Conservation (phyloP, 2,797 vertebrate species). For the Clamator glandarius region DNA sequence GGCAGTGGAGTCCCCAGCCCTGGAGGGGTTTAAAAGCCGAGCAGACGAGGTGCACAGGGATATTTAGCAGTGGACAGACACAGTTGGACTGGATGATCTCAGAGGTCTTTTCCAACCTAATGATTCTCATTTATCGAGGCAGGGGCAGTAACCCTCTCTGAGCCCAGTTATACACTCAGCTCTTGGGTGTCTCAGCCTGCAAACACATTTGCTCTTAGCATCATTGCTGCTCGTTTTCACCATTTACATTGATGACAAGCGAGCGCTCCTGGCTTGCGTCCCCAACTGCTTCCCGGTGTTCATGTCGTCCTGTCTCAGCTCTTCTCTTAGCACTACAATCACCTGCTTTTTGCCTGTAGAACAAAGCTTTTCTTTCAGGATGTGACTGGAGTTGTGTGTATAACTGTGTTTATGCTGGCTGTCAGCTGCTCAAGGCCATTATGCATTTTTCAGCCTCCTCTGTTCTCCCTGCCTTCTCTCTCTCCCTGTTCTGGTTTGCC, state of each 20-base stretch:
- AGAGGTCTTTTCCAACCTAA: too few species aligned
- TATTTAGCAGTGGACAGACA: too few species aligned
- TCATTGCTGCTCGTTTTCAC: background rate
- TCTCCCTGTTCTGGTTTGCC: background rate
- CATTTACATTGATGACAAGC: fast-evolving
- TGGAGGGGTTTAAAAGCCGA: too few species aligned
- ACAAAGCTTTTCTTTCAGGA: background rate
- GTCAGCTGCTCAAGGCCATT: background rate
- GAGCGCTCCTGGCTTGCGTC: background rate
- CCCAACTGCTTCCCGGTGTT: fast-evolving
- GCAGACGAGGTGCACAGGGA: too few species aligned
- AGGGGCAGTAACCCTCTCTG: background rate
- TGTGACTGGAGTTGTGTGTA: background rate
- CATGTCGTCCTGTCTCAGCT: background rate
- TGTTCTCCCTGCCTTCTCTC: background rate
- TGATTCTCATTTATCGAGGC: too few species aligned
- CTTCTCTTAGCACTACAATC: too few species aligned
- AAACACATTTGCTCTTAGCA: background rate
- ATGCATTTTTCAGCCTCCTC: background rate
- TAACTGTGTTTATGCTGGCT: background rate
- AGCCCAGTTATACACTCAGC: background rate
- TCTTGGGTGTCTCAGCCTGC: background rate
- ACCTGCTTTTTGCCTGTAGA: background rate
- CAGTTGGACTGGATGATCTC: too few species aligned
- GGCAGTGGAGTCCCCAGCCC: too few species aligned